Evolutionary conservation across 2,888 invertebrate species (phyloP).

Genomic region (Geophilus truncorum): DNA sequence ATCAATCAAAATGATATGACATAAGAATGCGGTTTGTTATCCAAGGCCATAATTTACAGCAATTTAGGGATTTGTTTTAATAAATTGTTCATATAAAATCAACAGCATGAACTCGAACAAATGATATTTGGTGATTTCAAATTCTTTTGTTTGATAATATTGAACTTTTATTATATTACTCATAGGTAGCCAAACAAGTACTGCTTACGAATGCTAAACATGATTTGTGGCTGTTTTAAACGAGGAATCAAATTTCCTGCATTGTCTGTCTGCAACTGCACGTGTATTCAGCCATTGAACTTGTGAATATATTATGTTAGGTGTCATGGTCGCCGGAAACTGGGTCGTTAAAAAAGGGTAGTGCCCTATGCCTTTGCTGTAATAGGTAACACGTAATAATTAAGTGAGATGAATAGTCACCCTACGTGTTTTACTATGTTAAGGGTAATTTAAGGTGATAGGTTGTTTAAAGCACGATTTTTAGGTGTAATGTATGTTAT

Average conservation of each 20-base stretch:
- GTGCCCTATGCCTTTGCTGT: not conserved
- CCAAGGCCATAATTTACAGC: no score
- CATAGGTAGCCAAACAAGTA: no score
- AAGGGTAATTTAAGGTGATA: not conserved
- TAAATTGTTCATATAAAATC: no score
- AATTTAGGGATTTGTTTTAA: not conserved
- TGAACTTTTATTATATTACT: no score
- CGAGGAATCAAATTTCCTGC: not conserved
- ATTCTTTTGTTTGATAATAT: no score
- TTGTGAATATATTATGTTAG: slow-evolving; percentile 15
- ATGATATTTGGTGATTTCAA: no score
- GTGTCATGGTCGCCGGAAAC: slow-evolving; percentile 21
- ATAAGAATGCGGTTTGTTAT: no score
- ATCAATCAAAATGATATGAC: no score
- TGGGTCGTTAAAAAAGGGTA: slow-evolving; percentile 25
- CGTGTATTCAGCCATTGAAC: not conserved
- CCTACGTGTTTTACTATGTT: not conserved
- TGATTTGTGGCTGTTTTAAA: no score
- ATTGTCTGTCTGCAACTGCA: not conserved
- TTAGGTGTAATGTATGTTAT: not conserved
- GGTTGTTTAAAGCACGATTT: not conserved
- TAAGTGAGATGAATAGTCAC: not conserved
- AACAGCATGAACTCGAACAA: no score
- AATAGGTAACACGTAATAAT: not conserved
- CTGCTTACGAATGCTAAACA: no score